Conservation (phyloP, 2,888 invertebrate species). For the Eucera pruinosa region DNA sequence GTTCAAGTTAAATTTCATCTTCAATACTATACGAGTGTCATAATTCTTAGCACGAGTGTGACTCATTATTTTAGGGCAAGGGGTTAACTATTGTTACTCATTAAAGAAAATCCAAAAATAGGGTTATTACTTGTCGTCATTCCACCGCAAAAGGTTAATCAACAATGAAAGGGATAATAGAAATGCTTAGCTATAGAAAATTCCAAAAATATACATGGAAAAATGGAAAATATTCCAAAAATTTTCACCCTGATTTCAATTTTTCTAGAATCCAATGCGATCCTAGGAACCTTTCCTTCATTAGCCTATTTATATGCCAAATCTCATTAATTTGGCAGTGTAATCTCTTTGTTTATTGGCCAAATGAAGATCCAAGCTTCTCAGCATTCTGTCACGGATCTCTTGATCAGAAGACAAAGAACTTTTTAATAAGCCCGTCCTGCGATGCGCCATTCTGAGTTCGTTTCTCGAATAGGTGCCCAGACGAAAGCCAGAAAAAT, state of each 20-base stretch:
- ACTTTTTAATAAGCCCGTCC: conserved; percentile 48
- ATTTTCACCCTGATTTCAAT: neutral
- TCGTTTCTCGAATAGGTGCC: conserved; percentile 65
- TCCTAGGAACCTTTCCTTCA: neutral
- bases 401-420: conserved; percentile 68
- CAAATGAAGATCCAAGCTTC: conserved; percentile 79
- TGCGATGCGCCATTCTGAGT: conserved; percentile 47
- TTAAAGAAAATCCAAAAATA: too few species aligned
- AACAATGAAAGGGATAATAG: too few species aligned
- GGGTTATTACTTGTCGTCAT: too few species aligned
- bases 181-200: too few species aligned
- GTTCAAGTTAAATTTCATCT: too few species aligned
- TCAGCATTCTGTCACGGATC: conserved; percentile 77
- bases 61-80: too few species aligned
- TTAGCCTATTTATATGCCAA: conserved; percentile 23
- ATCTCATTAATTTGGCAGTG: conserved; percentile 78
- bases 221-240: neutral
- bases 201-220: neutral
- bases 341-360: conserved; percentile 81
- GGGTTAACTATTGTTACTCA: too few species aligned
- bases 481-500: conserved; percentile 39
- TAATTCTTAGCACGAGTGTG: too few species aligned
- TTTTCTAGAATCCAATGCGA: neutral
- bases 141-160: too few species aligned
- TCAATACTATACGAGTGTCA: too few species aligned